phyloP scores from a whole-genome alignment of 1,140 invertebrate genomes.

The Pogonus chalceus region DNA sequence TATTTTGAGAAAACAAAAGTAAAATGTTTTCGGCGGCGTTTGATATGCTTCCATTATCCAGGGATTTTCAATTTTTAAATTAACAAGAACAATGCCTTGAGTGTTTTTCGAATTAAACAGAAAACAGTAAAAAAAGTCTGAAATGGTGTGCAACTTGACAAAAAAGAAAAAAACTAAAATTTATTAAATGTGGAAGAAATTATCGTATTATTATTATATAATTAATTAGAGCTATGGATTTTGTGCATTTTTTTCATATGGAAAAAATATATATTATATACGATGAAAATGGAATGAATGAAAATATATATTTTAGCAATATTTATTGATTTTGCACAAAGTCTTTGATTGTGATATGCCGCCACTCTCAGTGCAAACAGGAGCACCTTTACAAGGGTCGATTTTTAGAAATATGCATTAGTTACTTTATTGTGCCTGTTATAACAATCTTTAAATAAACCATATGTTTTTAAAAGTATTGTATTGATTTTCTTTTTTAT shows the following conservation, averaged over 20 bases:
- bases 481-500: not conserved
- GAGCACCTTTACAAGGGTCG: not conserved
- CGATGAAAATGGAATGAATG: constrained; percentile 9
- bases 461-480: constrained; percentile 6
- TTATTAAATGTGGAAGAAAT: not conserved
- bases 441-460: constrained; percentile 9
- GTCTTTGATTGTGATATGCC: constrained; percentile 8
- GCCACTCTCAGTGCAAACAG: not conserved
- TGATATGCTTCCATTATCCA: constrained; percentile 1
- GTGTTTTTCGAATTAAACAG: too few relatives aligned
- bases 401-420: constrained; percentile 19
- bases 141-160: too few relatives aligned
- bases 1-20: not conserved
- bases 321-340: not conserved
- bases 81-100: not conserved
- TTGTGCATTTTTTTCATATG: not conserved
- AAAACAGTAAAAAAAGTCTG: too few relatives aligned
- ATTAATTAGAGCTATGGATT: not conserved
- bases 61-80: not conserved
- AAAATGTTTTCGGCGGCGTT: not conserved
- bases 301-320: constrained; percentile 8
- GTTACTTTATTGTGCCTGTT: constrained; percentile 32
- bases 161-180: not conserved
- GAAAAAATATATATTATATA: not conserved
- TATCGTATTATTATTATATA: not conserved